Conservation (phyloP, 2,113 vertebrate genomes). For the Ophthalmolycus amberensis region DNA sequence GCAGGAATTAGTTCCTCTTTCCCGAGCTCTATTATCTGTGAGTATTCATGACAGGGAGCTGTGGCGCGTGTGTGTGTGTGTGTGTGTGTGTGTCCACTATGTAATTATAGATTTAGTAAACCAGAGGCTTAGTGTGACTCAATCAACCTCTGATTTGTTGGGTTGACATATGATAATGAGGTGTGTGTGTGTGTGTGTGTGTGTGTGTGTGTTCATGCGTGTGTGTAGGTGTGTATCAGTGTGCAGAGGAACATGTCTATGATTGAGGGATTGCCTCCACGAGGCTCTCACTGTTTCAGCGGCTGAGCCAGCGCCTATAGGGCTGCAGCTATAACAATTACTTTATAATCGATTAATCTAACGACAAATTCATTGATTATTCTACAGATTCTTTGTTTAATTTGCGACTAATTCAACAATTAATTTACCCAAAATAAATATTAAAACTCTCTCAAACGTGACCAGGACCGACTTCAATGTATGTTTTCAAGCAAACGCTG, state of each 20-base stretch:
- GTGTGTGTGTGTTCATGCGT: not conserved
- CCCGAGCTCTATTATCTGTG: conserved; percentile 31
- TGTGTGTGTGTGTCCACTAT: conserved; percentile 40
- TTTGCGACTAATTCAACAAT: no score
- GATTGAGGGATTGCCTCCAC: not conserved
- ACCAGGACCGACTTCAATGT: not conserved
- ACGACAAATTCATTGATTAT: not conserved
- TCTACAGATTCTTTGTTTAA: not conserved
- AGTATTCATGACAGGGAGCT: conserved; percentile 25
- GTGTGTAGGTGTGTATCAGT: not conserved
- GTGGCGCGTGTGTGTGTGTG: not conserved
- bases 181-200: not conserved
- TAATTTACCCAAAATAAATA: no score
- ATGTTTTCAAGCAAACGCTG: not conserved
- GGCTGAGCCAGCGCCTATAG: not conserved
- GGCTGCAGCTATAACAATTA: not conserved
- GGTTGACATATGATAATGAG: conserved; percentile 48
- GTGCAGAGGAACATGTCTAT: not conserved
- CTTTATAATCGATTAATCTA: not conserved
- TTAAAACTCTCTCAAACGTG: no score
- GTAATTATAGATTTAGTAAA: conserved; percentile 69
- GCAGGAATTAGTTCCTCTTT: conserved; percentile 9
- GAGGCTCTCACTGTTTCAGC: not conserved
- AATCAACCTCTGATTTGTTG: conserved; percentile 64
- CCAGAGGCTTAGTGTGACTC: conserved; percentile 59